Evolutionary conservation across 2,888 invertebrate species (phyloP).

Genomic region (Cataglyphis cursor): DNA sequence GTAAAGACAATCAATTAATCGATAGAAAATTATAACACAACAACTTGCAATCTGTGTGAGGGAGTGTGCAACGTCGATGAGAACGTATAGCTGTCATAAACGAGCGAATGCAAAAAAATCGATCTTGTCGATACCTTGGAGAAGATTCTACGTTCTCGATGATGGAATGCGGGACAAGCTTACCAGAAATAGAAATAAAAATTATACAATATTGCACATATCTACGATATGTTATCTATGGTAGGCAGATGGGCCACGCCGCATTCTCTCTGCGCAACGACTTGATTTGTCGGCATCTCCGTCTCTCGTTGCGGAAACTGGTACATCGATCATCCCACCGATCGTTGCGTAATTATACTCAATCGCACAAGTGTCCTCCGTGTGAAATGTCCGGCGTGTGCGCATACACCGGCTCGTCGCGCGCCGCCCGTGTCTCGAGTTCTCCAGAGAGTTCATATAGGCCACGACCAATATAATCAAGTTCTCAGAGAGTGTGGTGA

Average conservation of each 20-base stretch:
- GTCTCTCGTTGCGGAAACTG: conserved; percentile 29
- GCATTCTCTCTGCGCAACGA: background rate
- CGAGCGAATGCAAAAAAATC: conserved; percentile 12
- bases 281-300: conserved; percentile 14
- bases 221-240: background rate
- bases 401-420: conserved; percentile 77
- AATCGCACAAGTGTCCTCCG: conserved; percentile 81
- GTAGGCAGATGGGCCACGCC: background rate
- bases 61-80: conserved; percentile 17
- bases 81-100: background rate
- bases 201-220: background rate
- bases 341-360: conserved; percentile 82
- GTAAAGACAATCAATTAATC: conserved; percentile 77
- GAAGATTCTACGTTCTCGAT: background rate
- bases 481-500: conserved; percentile 82
- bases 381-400: conserved; percentile 82
- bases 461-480: conserved; percentile 81
- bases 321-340: conserved; percentile 53
- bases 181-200: conserved; percentile 26
- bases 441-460: conserved; percentile 80
- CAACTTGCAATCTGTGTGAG: conserved; percentile 68
- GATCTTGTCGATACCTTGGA: background rate
- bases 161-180: background rate
- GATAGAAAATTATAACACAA: conserved; percentile 78
- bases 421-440: conserved; percentile 85